Evolutionary conservation across 1,140 invertebrate genomes (phyloP).

Genomic region (Gerris buenoi): DNA sequence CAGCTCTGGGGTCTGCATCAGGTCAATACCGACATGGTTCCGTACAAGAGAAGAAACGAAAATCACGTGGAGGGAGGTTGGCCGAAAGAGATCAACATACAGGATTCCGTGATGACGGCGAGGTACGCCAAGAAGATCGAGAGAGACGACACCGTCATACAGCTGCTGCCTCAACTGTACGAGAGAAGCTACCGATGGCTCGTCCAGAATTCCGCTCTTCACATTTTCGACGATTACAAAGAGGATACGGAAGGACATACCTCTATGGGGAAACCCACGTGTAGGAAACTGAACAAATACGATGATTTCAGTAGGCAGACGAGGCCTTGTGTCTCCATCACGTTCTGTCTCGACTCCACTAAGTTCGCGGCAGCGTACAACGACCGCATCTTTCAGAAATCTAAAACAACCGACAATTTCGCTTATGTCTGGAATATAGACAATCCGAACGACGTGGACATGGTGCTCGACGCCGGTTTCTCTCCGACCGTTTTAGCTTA

Average conservation of each 20-base stretch:
- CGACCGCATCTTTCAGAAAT: neutral
- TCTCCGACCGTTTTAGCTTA: neutral
- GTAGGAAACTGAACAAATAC: neutral
- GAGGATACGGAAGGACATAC: neutral
- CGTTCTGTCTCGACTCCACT: neutral
- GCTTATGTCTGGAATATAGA: neutral
- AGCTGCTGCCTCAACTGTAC: neutral
- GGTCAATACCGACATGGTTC: constrained; percentile 7
- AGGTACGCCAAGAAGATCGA: constrained; percentile 11
- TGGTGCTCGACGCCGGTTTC: neutral
- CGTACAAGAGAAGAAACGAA: constrained; percentile 12
- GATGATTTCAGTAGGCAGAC: neutral
- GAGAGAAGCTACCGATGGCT: neutral
- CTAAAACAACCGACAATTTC: neutral
- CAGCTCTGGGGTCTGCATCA: neutral
- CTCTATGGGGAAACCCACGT: neutral
- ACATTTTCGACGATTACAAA: neutral
- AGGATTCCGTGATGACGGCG: constrained; percentile 7
- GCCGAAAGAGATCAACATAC: constrained; percentile 7
- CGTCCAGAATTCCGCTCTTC: neutral
- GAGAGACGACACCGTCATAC: constrained; percentile 8
- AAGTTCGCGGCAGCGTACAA: neutral
- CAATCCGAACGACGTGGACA: neutral
- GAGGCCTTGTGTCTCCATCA: neutral
- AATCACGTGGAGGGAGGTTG: constrained; percentile 11